phyloP scores from a whole-genome alignment of 2,888 invertebrate species.

The Brachylomia viminalis region DNA sequence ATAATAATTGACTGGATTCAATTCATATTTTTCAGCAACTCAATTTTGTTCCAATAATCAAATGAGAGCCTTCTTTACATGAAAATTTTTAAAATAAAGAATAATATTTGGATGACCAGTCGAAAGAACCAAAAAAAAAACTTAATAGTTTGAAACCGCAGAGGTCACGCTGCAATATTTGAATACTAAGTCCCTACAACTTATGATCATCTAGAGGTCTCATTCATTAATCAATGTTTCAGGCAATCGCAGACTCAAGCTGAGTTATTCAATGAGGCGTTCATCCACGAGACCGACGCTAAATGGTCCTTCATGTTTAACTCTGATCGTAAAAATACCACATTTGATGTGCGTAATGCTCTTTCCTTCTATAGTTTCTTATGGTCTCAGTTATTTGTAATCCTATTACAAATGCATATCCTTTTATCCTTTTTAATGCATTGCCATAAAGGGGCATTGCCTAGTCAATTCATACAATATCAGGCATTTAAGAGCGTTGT shows the following conservation, averaged over 20 bases:
- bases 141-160: too few species aligned
- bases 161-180: too few species aligned
- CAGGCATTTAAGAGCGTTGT: not conserved
- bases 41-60: too few species aligned
- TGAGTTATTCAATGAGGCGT: conserved; percentile 87
- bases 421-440: not conserved
- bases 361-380: not conserved
- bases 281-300: conserved; percentile 92
- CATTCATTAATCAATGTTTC: conserved; percentile 53
- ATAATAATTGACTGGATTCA: too few species aligned
- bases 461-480: too few species aligned
- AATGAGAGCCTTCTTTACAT: too few species aligned
- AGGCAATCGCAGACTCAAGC: conserved; percentile 84
- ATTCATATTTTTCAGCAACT: too few species aligned
- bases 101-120: too few species aligned
- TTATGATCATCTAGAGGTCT: not conserved
- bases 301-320: conserved; percentile 92
- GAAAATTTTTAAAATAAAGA: too few species aligned
- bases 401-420: not conserved
- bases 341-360: conserved; percentile 82
- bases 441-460: not conserved
- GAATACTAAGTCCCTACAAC: too few species aligned
- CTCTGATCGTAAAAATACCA: conserved; percentile 85
- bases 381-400: not conserved
- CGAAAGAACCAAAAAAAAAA: too few species aligned